Evolutionary conservation across 2,113 vertebrate genomes (phyloP).

Genomic region (Solea senegalensis): DNA sequence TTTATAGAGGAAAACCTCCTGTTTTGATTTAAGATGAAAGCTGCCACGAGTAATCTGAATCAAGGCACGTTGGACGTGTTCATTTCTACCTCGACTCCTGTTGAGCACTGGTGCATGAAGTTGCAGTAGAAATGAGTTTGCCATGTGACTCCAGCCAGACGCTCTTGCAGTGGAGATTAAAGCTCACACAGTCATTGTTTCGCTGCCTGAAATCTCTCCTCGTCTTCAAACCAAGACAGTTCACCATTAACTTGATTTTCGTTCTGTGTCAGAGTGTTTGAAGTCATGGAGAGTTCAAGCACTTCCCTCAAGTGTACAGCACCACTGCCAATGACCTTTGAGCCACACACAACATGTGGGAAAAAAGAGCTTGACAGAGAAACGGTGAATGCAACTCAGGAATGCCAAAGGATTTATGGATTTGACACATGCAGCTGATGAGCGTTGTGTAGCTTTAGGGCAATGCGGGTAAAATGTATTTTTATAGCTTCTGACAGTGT

Average conservation of each 20-base stretch:
- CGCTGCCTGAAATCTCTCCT: background rate
- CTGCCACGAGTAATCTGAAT: slow-evolving; percentile 22
- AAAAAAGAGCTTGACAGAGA: background rate
- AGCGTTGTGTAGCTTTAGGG: slow-evolving; percentile 55
- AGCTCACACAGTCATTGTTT: slow-evolving; percentile 25
- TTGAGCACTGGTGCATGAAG: slow-evolving; percentile 39
- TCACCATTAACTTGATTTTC: slow-evolving; percentile 5
- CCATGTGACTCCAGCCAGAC: slow-evolving; percentile 45
- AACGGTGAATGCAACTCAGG: slow-evolving; percentile 48
- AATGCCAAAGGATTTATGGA: slow-evolving; percentile 73
- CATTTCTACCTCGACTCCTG: background rate
- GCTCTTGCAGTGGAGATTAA: slow-evolving; percentile 34
- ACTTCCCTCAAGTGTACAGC: slow-evolving; percentile 9
- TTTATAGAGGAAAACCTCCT: slow-evolving; percentile 15
- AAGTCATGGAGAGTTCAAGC: slow-evolving; percentile 48
- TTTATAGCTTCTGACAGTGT: slow-evolving; percentile 20
- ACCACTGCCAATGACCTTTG: slow-evolving; percentile 41
- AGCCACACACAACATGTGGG: slow-evolving; percentile 11
- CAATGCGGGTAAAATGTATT: slow-evolving; percentile 38
- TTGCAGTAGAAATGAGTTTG: slow-evolving; percentile 41
- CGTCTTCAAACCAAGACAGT: background rate
- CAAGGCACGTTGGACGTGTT: background rate
- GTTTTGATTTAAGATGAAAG: slow-evolving; percentile 28
- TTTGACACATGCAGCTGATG: slow-evolving; percentile 61
- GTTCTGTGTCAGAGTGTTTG: slow-evolving; percentile 4